Conservation (phyloP, 2,113 vertebrate species). For the Corapipo altera region DNA sequence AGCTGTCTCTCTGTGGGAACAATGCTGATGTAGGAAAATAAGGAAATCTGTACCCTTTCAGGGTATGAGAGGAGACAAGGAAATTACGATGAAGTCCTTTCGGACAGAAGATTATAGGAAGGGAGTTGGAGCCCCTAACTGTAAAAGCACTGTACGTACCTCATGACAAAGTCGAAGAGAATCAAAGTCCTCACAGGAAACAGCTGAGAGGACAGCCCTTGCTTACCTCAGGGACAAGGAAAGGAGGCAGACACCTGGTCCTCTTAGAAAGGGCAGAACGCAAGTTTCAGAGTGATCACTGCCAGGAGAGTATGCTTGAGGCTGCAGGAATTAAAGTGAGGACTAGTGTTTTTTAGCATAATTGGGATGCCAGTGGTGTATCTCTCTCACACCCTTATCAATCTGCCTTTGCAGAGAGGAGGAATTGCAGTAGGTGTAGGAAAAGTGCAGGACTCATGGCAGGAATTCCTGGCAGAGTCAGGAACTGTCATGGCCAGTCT, state of each 20-base stretch:
- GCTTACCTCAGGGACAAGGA: not conserved
- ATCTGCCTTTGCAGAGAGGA: not conserved
- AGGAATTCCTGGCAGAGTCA: not conserved
- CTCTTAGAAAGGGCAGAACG: not conserved
- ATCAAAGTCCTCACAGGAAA: not conserved
- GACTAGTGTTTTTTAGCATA: fast-evolving
- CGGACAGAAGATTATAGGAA: not conserved
- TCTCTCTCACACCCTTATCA: not conserved
- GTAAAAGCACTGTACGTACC: not conserved
- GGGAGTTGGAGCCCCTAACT: not conserved
- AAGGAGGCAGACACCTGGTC: not conserved
- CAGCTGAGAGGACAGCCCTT: not conserved
- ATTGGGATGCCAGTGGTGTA: not conserved
- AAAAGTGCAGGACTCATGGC: not conserved
- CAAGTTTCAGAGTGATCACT: not conserved
- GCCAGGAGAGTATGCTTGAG: fast-evolving
- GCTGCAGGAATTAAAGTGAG: not conserved
- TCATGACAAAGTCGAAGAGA: not conserved
- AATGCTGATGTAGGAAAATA: not conserved
- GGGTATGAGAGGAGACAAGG: not conserved
- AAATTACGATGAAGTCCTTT: not conserved
- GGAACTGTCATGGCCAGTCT: too few relatives aligned
- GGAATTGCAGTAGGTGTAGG: not conserved
- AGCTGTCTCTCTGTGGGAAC: not conserved
- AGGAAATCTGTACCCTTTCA: not conserved